phyloP scores from a whole-genome alignment of 2,888 invertebrate species.

The Pemphredon lugubris region DNA sequence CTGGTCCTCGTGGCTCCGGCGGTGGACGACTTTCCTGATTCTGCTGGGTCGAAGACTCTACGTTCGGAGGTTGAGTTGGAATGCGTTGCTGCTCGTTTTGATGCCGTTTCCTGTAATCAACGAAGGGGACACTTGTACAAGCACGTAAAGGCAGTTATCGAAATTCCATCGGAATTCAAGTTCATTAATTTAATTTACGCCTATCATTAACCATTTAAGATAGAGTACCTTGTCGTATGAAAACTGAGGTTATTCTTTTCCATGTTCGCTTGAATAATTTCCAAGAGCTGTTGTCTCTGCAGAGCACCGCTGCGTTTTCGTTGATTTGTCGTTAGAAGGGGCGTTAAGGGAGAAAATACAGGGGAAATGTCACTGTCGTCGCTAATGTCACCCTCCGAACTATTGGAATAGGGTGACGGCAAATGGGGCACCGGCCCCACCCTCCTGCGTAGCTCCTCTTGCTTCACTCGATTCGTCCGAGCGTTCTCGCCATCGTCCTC shows the following conservation, averaged over 20 bases:
- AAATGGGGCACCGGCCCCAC: conserved; percentile 77
- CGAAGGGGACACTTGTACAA: no score
- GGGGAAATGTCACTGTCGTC: conserved; percentile 77
- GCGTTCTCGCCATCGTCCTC: conserved; percentile 79
- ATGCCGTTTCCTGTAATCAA: conserved; percentile 73
- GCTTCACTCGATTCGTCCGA: conserved; percentile 74
- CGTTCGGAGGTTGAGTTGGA: conserved; percentile 70
- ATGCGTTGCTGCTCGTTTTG: conserved; percentile 74
- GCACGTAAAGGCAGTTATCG: no score
- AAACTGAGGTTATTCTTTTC: conserved; percentile 94
- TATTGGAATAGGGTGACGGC: conserved; percentile 77
- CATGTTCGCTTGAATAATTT: conserved; percentile 95
- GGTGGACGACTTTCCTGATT: conserved; percentile 57
- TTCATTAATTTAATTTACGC: no score
- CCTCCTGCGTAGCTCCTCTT: conserved; percentile 77
- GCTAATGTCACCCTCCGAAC: conserved; percentile 78
- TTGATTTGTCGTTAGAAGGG: conserved; percentile 82
- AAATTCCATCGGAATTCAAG: no score
- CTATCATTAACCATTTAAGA: no score
- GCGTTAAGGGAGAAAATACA: conserved; percentile 75
- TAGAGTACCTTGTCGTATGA: conserved; percentile 91
- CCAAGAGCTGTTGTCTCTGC: conserved; percentile 91
- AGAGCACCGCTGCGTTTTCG: conserved; percentile 88
- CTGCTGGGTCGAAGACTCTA: conserved; percentile 64
- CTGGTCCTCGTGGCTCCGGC: conserved; percentile 58